Evolutionary conservation across 1,140 invertebrate genomes (phyloP).

Genomic region (Helicoverpa zea): DNA sequence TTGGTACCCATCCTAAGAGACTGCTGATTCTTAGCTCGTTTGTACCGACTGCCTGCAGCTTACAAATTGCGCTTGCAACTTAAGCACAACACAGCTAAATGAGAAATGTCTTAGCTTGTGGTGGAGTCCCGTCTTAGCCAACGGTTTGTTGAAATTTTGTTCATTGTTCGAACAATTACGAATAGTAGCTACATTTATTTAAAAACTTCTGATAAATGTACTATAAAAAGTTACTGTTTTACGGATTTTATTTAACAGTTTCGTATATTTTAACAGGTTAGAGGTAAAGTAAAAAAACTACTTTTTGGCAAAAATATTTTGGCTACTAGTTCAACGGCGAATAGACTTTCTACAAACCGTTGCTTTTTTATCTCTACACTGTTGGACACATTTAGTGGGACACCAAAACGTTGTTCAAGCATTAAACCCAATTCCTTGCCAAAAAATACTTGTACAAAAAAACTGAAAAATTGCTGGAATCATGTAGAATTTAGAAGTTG

Average conservation of each 20-base stretch:
- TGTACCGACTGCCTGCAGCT: slow-evolving; percentile 29
- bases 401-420: slow-evolving; percentile 8
- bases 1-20: slow-evolving; percentile 6
- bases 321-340: slow-evolving; percentile 19
- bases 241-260: not conserved
- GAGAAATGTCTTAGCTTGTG: slow-evolving; percentile 32
- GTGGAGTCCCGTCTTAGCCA: slow-evolving; percentile 21
- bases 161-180: slow-evolving; percentile 13
- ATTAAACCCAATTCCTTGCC: slow-evolving; percentile 14
- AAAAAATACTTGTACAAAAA: slow-evolving; percentile 10
- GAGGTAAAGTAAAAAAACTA: not conserved
- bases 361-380: slow-evolving; percentile 40
- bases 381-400: slow-evolving; percentile 37
- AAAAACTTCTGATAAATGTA: no score
- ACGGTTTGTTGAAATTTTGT: slow-evolving; percentile 39
- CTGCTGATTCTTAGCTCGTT: slow-evolving; percentile 23
- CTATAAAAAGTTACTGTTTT: no score
- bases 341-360: slow-evolving; percentile 39
- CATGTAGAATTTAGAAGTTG: slow-evolving; percentile 29
- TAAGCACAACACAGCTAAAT: slow-evolving; percentile 39
- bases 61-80: slow-evolving; percentile 38
- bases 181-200: no score
- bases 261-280: no score
- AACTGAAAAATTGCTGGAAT: slow-evolving; percentile 6
- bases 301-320: slow-evolving; percentile 31